Percentiles rank a stretch among this genome's conserved stretches.
Conservation (phyloP, 1,140 invertebrate species). For the Zaprionus africanus region DNA sequence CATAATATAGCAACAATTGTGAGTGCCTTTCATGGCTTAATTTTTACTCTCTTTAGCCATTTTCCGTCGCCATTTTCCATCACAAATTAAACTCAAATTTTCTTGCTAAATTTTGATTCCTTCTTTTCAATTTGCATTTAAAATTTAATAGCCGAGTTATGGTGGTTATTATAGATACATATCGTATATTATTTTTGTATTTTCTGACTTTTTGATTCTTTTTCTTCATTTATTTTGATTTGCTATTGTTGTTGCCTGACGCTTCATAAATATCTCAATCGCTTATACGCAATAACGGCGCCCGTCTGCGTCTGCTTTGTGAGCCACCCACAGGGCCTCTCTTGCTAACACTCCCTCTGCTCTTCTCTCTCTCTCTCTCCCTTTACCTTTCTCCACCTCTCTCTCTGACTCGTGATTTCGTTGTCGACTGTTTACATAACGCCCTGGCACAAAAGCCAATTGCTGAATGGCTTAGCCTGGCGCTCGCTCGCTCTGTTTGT, state of each 20-base stretch:
- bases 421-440: conserved; percentile 78
- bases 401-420: conserved; percentile 49
- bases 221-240: conserved; percentile 28
- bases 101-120: background rate
- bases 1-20: background rate
- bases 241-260: conserved; percentile 31
- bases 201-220: background rate
- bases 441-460: conserved; percentile 76
- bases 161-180: background rate
- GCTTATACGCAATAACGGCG: conserved; percentile 59
- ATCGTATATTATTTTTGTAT: background rate
- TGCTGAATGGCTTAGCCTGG: conserved; percentile 62
- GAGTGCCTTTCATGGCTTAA: background rate
- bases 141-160: conserved; percentile 9
- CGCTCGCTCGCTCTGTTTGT: conserved; percentile 16
- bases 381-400: conserved; percentile 44
- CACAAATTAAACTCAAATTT: background rate
- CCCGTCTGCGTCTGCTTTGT: conserved; percentile 44
- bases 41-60: background rate
- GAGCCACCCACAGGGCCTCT: conserved; percentile 1
- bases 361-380: background rate
- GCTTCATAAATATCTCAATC: conserved; percentile 74
- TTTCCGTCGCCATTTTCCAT: conserved; percentile 2
- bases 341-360: background rate
- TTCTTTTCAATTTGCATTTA: background rate